phyloP scores from a whole-genome alignment of 64 coral and sea anemone species.

The Montipora sp. region DNA sequence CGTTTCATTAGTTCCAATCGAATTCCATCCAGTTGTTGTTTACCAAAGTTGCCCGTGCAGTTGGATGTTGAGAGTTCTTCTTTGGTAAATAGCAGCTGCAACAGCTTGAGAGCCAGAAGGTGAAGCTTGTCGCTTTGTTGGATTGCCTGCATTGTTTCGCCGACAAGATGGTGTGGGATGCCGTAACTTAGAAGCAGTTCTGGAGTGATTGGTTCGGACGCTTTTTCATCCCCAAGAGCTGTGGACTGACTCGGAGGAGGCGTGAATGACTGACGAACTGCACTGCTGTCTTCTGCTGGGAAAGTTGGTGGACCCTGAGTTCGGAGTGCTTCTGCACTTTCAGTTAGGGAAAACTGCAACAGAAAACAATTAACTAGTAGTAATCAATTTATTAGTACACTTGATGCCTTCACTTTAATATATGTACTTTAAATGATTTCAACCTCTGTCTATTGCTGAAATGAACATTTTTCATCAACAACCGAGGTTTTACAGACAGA shows the following conservation, averaged over 20 bases:
- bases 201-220: constrained; percentile 11
- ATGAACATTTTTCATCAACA: too few relatives aligned
- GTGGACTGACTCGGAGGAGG: neutral
- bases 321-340: constrained; percentile 43
- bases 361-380: neutral
- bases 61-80: constrained; percentile 7
- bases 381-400: neutral
- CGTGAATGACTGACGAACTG: constrained; percentile 6
- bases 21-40: constrained; percentile 32
- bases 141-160: neutral
- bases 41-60: constrained; percentile 31
- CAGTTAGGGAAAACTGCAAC: constrained; percentile 6
- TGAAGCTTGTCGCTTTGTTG: constrained; percentile 4
- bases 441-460: too few relatives aligned
- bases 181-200: constrained; percentile 9
- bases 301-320: constrained; percentile 19
- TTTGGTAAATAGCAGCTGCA: constrained; percentile 38
- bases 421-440: too few relatives aligned
- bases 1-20: constrained; percentile 32
- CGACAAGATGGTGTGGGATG: neutral
- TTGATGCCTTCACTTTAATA: neutral
- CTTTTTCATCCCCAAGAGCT: constrained; percentile 1
- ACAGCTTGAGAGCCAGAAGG: constrained; percentile 35
- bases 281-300: neutral
- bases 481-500: too few relatives aligned